Evolutionary conservation across 2,797 vertebrate species (phyloP).

Genomic region (Amazona finschi): DNA sequence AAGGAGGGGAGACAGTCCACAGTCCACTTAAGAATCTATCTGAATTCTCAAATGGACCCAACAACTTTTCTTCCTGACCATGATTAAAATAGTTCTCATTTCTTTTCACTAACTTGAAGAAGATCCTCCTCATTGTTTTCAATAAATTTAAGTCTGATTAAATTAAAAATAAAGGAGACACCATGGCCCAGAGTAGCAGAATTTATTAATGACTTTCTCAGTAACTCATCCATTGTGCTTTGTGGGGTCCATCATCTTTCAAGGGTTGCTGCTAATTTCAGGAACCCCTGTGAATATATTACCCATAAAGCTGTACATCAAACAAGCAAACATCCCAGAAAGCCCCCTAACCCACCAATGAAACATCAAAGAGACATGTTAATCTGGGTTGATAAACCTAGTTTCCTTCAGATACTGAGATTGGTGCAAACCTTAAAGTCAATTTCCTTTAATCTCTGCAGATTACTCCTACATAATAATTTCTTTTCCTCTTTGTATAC

Average conservation of each 20-base stretch:
- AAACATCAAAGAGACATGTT: background rate
- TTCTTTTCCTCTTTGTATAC: background rate
- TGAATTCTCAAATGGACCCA: background rate
- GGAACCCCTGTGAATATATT: background rate
- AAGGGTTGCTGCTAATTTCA: background rate
- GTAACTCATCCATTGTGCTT: background rate
- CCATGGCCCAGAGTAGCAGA: background rate
- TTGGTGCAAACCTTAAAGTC: background rate
- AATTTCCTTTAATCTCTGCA: background rate
- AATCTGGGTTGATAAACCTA: background rate
- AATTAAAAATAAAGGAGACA: background rate
- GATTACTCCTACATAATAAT: background rate
- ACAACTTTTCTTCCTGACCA: background rate
- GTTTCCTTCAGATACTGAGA: background rate
- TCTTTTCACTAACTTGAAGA: background rate
- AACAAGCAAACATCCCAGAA: background rate
- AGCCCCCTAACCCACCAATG: background rate
- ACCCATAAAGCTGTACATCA: background rate
- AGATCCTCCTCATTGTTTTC: background rate
- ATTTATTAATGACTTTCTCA: background rate
- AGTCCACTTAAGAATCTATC: background rate
- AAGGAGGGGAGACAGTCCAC: background rate
- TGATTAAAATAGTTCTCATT: background rate
- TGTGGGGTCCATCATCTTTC: background rate
- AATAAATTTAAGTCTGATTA: background rate